Conservation (phyloP, 2,888 invertebrate genomes). For the Agrenia bidenticulata region DNA sequence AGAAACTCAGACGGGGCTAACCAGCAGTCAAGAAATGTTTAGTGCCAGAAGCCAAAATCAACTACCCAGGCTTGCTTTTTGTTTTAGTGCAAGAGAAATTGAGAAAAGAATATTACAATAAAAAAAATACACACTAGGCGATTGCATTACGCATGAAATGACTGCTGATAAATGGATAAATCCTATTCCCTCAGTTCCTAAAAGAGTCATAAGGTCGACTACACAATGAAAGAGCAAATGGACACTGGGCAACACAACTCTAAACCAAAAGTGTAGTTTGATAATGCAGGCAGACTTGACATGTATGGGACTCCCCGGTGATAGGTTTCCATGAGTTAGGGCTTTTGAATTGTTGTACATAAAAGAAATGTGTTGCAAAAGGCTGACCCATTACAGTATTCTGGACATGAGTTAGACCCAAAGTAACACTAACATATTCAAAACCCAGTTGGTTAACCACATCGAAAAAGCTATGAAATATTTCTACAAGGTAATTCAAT, state of each 20-base stretch:
- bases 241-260: background rate
- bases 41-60: no score
- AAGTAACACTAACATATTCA: background rate
- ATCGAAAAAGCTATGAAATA: background rate
- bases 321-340: constrained; percentile 1
- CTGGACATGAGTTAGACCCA: background rate
- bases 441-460: background rate
- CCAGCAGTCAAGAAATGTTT: no score
- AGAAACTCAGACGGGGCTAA: no score
- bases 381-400: constrained; percentile 7
- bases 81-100: no score
- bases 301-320: constrained; percentile 11
- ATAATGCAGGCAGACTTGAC: background rate
- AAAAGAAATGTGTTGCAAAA: constrained; percentile 5
- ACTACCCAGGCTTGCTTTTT: no score
- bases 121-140: no score
- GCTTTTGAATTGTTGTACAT: background rate
- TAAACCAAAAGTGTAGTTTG: background rate
- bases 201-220: no score
- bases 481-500: background rate
- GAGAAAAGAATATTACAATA: no score
- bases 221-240: background rate
- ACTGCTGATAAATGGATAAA: no score
- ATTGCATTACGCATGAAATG: no score
- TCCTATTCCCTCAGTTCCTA: no score